phyloP scores from a whole-genome alignment of 2,888 invertebrate species.

The Rhagophthalmus giganteus region DNA sequence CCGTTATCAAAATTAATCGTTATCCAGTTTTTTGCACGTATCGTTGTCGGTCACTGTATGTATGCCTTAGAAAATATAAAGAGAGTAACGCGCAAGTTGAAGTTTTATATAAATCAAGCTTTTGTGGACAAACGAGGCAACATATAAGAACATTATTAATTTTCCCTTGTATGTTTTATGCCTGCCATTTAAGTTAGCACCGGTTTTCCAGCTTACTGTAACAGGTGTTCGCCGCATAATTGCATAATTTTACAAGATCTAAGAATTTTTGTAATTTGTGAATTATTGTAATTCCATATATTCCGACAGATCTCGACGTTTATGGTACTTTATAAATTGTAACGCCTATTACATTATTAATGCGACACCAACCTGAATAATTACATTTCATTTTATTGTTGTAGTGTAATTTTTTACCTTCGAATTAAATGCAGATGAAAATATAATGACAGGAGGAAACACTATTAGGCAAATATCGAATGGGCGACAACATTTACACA shows the following conservation, averaged over 20 bases:
- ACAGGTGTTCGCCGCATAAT: conserved; percentile 32
- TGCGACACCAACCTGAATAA: neutral
- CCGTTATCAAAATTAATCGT: too few species aligned
- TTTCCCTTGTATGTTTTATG: conserved; percentile 30
- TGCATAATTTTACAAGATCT: conserved; percentile 29
- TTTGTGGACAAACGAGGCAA: conserved; percentile 23
- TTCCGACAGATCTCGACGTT: conserved; percentile 18
- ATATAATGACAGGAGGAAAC: conserved; percentile 5
- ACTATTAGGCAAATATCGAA: conserved; percentile 8
- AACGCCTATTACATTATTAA: neutral
- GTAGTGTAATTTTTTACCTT: neutral
- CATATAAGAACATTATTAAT: conserved; percentile 30
- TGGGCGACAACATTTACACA: conserved; percentile 6
- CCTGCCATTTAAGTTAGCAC: conserved; percentile 28
- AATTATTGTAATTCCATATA: conserved; percentile 16
- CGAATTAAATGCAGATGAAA: neutral
- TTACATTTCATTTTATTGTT: conserved; percentile 2
- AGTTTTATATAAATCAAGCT: conserved; percentile 29
- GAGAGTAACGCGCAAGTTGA: too few species aligned
- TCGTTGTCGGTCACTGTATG: too few species aligned
- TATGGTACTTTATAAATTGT: conserved; percentile 12
- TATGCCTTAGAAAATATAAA: too few species aligned
- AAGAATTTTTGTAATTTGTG: conserved; percentile 22
- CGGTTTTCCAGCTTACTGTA: conserved; percentile 24
- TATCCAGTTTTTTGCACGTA: too few species aligned